Base-by-base conservation (phyloP, 2,797 vertebrate genomes). In the Sebastes iracundus region DNA sequence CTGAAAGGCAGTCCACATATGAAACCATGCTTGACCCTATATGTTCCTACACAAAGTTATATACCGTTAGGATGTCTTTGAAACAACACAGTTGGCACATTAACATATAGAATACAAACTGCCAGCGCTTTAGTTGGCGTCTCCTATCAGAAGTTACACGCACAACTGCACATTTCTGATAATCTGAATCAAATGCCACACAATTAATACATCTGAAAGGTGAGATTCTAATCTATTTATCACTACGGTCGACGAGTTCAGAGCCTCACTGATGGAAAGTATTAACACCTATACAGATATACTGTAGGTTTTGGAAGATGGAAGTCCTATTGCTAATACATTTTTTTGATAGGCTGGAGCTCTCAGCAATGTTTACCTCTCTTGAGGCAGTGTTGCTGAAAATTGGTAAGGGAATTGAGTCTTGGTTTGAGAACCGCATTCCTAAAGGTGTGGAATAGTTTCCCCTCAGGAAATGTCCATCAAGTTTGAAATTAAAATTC, bases 381-480 rank as follows among this genome's bases (percentile, higher is more conserved):
- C 93, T 90, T 81, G 91, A 92, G 93, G 93, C 93, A 94, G 75
- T 85, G 91, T 94, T 92, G 93, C 94, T 93, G 90, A 94, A 95
- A 95, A 95, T 94, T 94, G 94, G 84, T 91, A 85, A 87, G 93
- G 92, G 91, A 94, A 93, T 95, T 93, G 88, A 88, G 87, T 90
- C 85, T 84, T 85, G 88, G 89, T 93, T 90, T 90, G 85, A 88
- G 84, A 93, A 81, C 60, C 81, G 33, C 84, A 87, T 92, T 93
- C 89, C 89, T 91, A 33, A 82, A 92, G 81, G 84, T 92, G 84
- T 85, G 84, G 87, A 89, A 92, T 89, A 85, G 83, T 90, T 91
- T 90, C 79, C 90, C 90, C 86, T 83, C 79, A 77, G 84, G 88
- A 77, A 79, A 82, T 90, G 90, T 90, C 87, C 76, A 79, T 93